phyloP scores from a whole-genome alignment of 2,113 vertebrate species.

The Xiphias gladius region DNA sequence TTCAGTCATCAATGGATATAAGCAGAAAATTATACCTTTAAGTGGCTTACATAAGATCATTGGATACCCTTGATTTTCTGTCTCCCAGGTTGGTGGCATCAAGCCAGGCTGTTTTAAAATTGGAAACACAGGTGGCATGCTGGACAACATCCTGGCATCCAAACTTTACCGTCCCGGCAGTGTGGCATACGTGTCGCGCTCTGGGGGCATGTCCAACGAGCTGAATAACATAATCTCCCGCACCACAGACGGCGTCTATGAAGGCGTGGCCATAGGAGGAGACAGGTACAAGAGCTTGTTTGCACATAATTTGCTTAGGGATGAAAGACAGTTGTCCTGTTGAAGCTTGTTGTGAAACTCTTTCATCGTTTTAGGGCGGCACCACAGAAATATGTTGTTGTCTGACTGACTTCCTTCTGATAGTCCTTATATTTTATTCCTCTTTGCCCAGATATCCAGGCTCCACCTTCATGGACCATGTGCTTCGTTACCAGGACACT shows the following conservation, averaged over 20 bases:
- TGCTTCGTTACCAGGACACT: constrained; percentile 96
- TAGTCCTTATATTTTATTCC: constrained; percentile 7
- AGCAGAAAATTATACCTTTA: background rate
- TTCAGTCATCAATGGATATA: background rate
- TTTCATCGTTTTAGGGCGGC: background rate
- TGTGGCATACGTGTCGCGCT: constrained; percentile 96
- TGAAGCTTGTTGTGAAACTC: background rate
- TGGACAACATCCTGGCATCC: constrained; percentile 97
- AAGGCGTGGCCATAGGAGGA: constrained; percentile 97
- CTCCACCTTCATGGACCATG: constrained; percentile 97
- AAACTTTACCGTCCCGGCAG: constrained; percentile 98
- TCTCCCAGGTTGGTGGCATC: constrained; percentile 93
- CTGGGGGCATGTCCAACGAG: constrained; percentile 98
- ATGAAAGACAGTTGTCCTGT: background rate
- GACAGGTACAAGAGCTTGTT: constrained; percentile 87
- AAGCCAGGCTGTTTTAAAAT: constrained; percentile 99
- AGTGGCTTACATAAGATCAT: background rate
- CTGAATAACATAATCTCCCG: constrained; percentile 98
- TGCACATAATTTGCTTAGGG: background rate
- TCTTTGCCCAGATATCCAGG: constrained; percentile 90
- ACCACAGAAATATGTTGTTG: background rate
- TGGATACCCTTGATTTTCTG: background rate
- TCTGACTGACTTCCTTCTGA: background rate
- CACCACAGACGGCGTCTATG: constrained; percentile 94
- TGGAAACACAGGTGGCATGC: constrained; percentile 97